A percentile compares a stretch with the other conserved stretches of the same genome.
Evolutionary conservation across 53 echinoderm and acorn worm genomes (phyloP).

Genomic region (Echinarachnius parma): DNA sequence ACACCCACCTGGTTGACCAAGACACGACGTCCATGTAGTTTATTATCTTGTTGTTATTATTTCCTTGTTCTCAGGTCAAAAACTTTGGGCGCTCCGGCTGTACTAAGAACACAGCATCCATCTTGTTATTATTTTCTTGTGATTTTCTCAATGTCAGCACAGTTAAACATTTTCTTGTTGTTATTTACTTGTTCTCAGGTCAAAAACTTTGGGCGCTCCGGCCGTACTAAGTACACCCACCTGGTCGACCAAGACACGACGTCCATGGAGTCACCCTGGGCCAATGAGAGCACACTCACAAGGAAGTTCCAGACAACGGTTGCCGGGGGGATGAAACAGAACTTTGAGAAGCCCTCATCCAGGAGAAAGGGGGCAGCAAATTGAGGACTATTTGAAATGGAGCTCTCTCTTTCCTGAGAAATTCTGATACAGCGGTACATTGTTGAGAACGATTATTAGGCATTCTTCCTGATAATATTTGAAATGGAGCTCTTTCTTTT

Average conservation of each 20-base stretch:
- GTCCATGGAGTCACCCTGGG: constrained; percentile 83
- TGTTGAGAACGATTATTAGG: too few relatives aligned
- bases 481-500: too few relatives aligned
- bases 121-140: too few relatives aligned
- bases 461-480: too few relatives aligned
- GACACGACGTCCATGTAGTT: constrained; percentile 87
- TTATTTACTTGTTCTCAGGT: constrained; percentile 64
- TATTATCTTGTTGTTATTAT: too few relatives aligned
- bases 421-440: too few relatives aligned
- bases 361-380: constrained; percentile 9
- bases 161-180: not conserved
- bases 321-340: constrained; percentile 73
- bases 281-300: constrained; percentile 61
- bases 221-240: constrained; percentile 97
- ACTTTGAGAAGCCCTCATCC: constrained; percentile 70
- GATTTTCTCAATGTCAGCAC: too few relatives aligned
- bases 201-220: constrained; percentile 96
- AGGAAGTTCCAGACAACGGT: constrained; percentile 65
- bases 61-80: constrained; percentile 83
- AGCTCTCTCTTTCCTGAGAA: too few relatives aligned
- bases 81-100: constrained; percentile 97
- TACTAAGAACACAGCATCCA: constrained; percentile 98
- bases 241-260: constrained; percentile 95
- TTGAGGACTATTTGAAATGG: too few relatives aligned
- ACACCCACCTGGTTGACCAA: constrained; percentile 94